These are phyloP conservation scores for Porites cylindrica DNA, from an alignment of 92 coral and sea anemone species.

Conservation along the genomic window DNA sequence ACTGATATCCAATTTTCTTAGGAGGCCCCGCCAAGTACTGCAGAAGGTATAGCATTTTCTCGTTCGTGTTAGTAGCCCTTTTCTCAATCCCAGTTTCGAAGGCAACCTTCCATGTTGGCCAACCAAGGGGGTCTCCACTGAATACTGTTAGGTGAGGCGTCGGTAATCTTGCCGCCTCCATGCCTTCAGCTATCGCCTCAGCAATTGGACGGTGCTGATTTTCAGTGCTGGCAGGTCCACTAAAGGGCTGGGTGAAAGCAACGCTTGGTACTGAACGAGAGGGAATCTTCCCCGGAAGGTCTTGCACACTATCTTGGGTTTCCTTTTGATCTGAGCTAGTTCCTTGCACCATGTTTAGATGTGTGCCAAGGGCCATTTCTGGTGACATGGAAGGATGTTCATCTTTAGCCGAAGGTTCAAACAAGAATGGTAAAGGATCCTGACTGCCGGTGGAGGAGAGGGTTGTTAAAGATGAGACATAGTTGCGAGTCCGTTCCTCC, in stretches of 20 bases:
- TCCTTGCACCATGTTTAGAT: not conserved
- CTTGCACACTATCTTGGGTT: not conserved
- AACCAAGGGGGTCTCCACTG: slow-evolving; percentile 60
- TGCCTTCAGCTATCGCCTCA: slow-evolving; percentile 53
- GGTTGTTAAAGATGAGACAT: slow-evolving; percentile 30
- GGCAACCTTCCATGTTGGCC: slow-evolving; percentile 64
- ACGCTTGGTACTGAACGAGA: not conserved
- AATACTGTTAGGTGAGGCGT: slow-evolving; percentile 45
- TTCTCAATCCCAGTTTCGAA: slow-evolving; percentile 64
- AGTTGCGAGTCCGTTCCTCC: slow-evolving; percentile 28
- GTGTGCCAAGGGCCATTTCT: not conserved
- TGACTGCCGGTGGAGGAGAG: not conserved
- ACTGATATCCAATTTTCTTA: slow-evolving; percentile 65
- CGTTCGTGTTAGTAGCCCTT: slow-evolving; percentile 38
- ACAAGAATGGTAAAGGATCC: not conserved
- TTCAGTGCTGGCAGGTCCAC: not conserved
- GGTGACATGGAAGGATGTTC: not conserved
- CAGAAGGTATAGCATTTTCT: slow-evolving; percentile 47
- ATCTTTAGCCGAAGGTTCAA: slow-evolving; percentile 1
- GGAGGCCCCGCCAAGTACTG: slow-evolving; percentile 59
- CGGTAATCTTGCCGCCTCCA: slow-evolving; percentile 64
- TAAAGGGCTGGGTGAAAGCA: not conserved
- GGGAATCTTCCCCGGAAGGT: not conserved
- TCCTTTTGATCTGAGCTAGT: not conserved
- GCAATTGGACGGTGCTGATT: slow-evolving; percentile 22